Evolutionary conservation across 2,113 vertebrate species (phyloP).

Genomic region (Toxostoma redivivum): DNA sequence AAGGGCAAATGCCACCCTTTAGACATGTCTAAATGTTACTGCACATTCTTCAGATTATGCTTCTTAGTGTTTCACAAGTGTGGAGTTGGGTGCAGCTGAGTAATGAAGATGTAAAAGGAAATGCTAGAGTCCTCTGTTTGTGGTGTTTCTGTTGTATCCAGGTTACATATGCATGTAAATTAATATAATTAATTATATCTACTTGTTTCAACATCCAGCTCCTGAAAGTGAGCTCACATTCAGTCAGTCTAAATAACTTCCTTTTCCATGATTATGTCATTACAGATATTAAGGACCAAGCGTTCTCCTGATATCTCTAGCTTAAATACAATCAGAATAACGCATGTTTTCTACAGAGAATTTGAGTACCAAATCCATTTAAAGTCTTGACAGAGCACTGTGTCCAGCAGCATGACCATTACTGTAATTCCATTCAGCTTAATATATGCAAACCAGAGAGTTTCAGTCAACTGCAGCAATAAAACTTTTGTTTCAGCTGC

Average conservation of each 20-base stretch:
- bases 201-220: neutral
- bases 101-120: neutral
- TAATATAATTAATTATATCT: neutral
- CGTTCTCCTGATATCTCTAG: neutral
- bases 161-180: neutral
- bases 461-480: slow-evolving; percentile 66
- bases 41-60: neutral
- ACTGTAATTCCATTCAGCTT: slow-evolving; percentile 51
- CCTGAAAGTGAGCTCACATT: neutral
- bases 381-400: slow-evolving; percentile 9
- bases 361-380: slow-evolving; percentile 4
- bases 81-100: neutral
- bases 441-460: slow-evolving; percentile 65
- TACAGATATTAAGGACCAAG: neutral
- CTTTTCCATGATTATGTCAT: neutral
- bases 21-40: neutral
- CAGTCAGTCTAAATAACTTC: neutral
- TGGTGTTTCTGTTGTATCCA: neutral
- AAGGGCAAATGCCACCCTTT: neutral
- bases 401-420: slow-evolving; percentile 62
- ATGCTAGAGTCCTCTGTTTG: neutral
- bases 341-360: neutral
- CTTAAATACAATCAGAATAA: slow-evolving; percentile 9
- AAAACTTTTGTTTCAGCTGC: slow-evolving; percentile 41
- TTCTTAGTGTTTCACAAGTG: neutral